Conservation (phyloP, 2,797 vertebrate genomes). For the Smutsia temminckii region DNA sequence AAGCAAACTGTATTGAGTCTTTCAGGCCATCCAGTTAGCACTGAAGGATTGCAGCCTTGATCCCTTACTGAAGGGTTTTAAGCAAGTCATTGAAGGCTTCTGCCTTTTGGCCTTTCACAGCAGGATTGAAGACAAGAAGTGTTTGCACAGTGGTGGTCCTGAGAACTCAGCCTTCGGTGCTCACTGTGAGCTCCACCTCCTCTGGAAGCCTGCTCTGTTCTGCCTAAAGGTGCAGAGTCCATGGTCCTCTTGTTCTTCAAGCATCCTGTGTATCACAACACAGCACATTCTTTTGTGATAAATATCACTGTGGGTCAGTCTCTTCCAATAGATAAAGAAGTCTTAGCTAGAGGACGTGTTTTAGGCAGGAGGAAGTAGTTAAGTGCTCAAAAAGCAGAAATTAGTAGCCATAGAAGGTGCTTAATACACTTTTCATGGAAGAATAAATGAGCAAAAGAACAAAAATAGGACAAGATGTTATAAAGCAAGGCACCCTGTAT, state of each 20-base stretch:
- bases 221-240: background rate
- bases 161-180: background rate
- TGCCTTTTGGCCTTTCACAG: background rate
- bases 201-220: background rate
- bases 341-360: background rate
- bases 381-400: conserved; percentile 4
- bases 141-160: background rate
- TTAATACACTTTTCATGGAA: background rate
- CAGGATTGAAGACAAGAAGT: background rate
- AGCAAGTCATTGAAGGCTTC: background rate
- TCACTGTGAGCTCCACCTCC: background rate
- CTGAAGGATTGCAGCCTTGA: background rate
- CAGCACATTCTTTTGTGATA: background rate
- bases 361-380: background rate
- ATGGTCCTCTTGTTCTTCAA: background rate
- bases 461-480: background rate
- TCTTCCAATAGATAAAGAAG: background rate
- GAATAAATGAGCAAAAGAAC: conserved; percentile 12
- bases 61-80: background rate
- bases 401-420: background rate
- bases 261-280: background rate
- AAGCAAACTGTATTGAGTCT: background rate
- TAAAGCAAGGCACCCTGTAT: background rate
- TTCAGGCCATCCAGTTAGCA: background rate
- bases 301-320: background rate